Evolutionary conservation across 2,888 invertebrate genomes (phyloP), one percentile per base, ranked within the genome.

Genomic region (Cataglyphis livida): DNA sequence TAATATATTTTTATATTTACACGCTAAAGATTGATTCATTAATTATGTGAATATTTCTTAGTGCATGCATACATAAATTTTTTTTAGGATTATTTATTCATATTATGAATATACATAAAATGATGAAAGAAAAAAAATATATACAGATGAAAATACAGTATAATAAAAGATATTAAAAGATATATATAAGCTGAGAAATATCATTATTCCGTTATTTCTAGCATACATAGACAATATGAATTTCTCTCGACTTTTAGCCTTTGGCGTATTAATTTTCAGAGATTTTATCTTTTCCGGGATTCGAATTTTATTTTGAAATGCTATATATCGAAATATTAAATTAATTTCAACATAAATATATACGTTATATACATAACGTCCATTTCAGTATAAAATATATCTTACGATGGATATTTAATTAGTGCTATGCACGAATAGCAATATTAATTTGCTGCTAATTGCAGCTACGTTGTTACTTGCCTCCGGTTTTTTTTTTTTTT

Each of bases 391-490:
- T 35, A 35, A 6, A 35, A 35, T 35, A 35, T 66, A 28, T 32
- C 18, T 59, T 59, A 21, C 59, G 64, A 65, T 54, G 44, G 18
- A 28, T 32, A n/a, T 70, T 79, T 7, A 79, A 79, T 79, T 70
- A 79, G 12, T 21, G n/a, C 51, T 51, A 32, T 41, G 15, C 7
- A 32, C 21, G 57, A 32, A 15, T 35, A 70, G 57, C 44, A 44
- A 61, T 44, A 71, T 78, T 78, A 70, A 78, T 71, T 71, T 59
- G 12, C 25, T n/a, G 44, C 32, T 79, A 79, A 70, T 79, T 79
- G 21, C 32, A 57, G 28, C 32, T n/a, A 15, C 25, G 32, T 25
- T 78, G 66, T 28, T 28, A 61, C 61, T 71, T 7, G 68, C 12
- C 10, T 21, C 28, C 10, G 9, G n/a, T 32, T 57, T 78, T 38